Conservation (phyloP, 2,113 vertebrate genomes). For the Cathartes aura region DNA sequence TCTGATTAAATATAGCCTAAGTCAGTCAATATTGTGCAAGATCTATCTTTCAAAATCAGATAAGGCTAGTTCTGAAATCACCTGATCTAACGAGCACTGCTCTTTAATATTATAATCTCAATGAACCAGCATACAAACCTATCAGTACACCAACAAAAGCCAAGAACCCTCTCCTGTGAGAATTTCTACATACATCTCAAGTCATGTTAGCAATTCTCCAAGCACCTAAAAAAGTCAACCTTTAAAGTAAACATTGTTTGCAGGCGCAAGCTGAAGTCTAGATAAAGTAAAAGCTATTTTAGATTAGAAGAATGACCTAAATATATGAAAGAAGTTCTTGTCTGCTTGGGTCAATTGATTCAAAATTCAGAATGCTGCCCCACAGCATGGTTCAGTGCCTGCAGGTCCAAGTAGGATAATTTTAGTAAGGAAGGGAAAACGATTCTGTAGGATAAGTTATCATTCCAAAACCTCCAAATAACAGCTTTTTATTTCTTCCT, state of each 20-base stretch:
- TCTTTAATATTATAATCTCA: not conserved
- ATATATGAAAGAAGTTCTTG: not conserved
- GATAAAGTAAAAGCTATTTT: not conserved
- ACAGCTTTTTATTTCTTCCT: not conserved
- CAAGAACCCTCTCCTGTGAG: not conserved
- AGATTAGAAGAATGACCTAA: not conserved
- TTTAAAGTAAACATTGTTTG: not conserved
- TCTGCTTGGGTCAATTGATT: not conserved
- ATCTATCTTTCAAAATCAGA: not conserved
- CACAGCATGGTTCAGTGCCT: not conserved
- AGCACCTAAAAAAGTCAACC: not conserved
- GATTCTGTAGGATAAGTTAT: not conserved
- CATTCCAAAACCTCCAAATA: not conserved
- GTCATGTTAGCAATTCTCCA: not conserved
- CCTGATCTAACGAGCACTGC: not conserved
- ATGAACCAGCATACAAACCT: not conserved
- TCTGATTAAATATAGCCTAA: not conserved
- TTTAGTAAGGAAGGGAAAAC: not conserved
- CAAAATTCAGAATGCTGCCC: not conserved
- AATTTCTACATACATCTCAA: not conserved
- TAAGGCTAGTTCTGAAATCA: not conserved
- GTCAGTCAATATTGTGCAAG: not conserved
- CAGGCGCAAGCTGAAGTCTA: not conserved
- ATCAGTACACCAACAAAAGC: not conserved
- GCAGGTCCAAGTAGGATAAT: not conserved